Conservation (phyloP, 2,888 invertebrate genomes). For the Drosophila hawaiiensis region DNA sequence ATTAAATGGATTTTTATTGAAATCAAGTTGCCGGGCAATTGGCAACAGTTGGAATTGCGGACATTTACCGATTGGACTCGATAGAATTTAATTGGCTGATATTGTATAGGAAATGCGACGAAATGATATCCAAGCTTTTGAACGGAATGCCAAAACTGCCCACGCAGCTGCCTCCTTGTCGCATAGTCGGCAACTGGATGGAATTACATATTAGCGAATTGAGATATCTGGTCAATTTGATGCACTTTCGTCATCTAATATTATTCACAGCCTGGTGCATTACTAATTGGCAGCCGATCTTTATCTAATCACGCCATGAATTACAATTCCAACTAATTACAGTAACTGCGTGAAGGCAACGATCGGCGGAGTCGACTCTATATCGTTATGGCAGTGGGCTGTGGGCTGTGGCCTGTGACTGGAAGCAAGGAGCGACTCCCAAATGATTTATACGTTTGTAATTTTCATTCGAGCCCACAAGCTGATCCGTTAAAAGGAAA, state of each 20-base stretch:
- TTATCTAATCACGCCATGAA: conserved; percentile 81
- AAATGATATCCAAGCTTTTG: conserved; percentile 4
- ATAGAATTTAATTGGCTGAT: conserved; percentile 64
- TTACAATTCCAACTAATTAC: conserved; percentile 81
- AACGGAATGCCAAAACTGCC: not conserved
- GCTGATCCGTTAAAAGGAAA: conserved; percentile 36
- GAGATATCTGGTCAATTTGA: conserved; percentile 60
- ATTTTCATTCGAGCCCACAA: conserved; percentile 74
- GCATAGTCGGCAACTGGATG: not conserved
- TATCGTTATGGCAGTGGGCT: conserved; percentile 39
- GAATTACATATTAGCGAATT: conserved; percentile 28
- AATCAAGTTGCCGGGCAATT: conserved; percentile 71
- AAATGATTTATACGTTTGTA: conserved; percentile 80
- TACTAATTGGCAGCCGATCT: conserved; percentile 80
- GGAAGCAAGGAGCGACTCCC: conserved; percentile 31
- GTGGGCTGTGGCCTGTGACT: conserved; percentile 3
- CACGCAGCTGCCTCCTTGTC: not conserved
- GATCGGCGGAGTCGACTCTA: conserved; percentile 10
- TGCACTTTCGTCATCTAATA: conserved; percentile 62
- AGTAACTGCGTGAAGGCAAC: conserved; percentile 46
- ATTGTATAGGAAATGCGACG: conserved; percentile 34
- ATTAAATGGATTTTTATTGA: conserved; percentile 81
- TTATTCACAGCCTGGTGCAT: conserved; percentile 74
- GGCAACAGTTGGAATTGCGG: conserved; percentile 41
- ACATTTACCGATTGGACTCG: conserved; percentile 39